Evolutionary conservation across 2,888 invertebrate genomes (phyloP).

Genomic region (Antitype chi): DNA sequence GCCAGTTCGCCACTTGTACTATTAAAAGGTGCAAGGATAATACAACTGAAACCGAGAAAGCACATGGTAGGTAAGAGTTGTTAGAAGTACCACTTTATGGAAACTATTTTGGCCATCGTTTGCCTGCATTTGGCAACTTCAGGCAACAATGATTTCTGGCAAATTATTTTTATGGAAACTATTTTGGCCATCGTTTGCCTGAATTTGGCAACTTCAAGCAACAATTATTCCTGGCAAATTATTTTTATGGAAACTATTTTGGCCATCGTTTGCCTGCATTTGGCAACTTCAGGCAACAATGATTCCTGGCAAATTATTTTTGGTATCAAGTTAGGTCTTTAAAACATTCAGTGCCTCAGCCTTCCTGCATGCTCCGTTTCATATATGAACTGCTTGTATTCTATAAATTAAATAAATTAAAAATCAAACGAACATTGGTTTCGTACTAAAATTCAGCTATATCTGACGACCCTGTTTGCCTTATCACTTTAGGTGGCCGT

Average conservation of each 20-base stretch:
- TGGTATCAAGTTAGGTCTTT: neutral
- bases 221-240: too few relatives aligned
- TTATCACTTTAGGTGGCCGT: too few relatives aligned
- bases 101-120: neutral
- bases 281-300: too few relatives aligned
- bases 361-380: neutral
- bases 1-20: constrained; percentile 86
- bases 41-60: constrained; percentile 35
- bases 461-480: too few relatives aligned
- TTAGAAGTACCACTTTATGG: constrained; percentile 12
- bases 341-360: neutral
- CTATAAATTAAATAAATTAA: too few relatives aligned
- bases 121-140: neutral
- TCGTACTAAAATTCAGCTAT: too few relatives aligned
- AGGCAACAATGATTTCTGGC: too few relatives aligned
- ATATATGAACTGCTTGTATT: neutral
- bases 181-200: neutral
- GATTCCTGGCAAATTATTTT: too few relatives aligned
- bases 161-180: neutral
- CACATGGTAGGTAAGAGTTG: constrained; percentile 73
- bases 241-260: neutral
- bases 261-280: neutral
- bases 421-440: too few relatives aligned
- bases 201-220: neutral
- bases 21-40: constrained; percentile 75